Percentiles rank a stretch among this genome's conserved stretches.
These are phyloP conservation scores for Accipiter cooperii DNA, from an alignment of 2,113 vertebrate genomes.

Conservation along the genomic window DNA sequence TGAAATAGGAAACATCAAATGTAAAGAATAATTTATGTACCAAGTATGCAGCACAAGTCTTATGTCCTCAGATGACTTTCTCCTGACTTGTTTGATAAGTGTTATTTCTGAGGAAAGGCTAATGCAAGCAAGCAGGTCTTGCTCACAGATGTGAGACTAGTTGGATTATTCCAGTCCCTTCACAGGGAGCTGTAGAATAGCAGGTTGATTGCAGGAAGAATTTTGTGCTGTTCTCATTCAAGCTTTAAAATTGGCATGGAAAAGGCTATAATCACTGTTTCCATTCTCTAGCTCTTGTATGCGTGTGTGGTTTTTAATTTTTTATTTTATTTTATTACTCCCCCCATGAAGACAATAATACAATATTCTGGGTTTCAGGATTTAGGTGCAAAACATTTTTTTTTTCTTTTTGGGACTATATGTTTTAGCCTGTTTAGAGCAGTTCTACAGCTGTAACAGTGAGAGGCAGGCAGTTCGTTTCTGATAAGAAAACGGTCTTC, in stretches of 20 bases:
- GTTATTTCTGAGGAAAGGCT: background rate
- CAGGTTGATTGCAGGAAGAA: slow-evolving; percentile 21
- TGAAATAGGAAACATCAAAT: background rate
- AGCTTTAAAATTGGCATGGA: background rate
- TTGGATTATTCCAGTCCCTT: background rate
- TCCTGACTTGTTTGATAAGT: background rate
- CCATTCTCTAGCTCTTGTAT: background rate
- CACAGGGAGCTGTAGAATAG: background rate
- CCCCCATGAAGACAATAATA: background rate
- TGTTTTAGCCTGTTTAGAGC: background rate
- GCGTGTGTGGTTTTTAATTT: background rate
- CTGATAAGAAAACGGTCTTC: background rate
- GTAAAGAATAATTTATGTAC: background rate
- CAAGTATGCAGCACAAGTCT: background rate
- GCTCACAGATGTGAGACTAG: background rate
- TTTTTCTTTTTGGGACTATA: background rate
- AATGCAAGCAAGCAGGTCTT: background rate
- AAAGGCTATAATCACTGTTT: background rate
- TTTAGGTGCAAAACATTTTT: background rate
- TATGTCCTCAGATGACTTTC: background rate
- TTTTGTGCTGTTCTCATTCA: background rate
- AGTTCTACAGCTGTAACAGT: background rate
- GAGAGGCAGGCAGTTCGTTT: background rate
- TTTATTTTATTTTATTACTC: background rate
- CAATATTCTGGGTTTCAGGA: background rate